Evolutionary conservation across 2,888 invertebrate species (phyloP), one percentile per base, ranked within the genome.

Genomic region (Thelaira solivaga): DNA sequence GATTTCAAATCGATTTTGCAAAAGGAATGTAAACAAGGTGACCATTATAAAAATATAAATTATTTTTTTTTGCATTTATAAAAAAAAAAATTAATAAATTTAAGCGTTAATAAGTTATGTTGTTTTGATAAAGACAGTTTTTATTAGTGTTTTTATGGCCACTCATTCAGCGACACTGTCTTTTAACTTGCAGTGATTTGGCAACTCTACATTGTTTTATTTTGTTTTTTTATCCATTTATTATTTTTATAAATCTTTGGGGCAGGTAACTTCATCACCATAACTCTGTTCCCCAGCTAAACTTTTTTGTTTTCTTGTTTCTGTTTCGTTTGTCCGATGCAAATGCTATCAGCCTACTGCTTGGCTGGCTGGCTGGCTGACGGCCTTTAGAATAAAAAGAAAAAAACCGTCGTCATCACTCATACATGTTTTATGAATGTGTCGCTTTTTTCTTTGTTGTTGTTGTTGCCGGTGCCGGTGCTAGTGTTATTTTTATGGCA

Each of bases 401-500:
- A 45, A 75, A 76, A 49, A 64, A 71, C 59, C 61, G 41, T 74
- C 73, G 45, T 64, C 73, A 74, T 78, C 74, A 74, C 74, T 74
- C 74, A 61, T 68, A 67, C 51, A 64, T 36, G 57, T 22, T 62
- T 57, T 59, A 76, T 74, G 57, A 39, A 55, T 47, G 75, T 72
- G 74, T 61, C 67, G 59, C 45, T 53, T 47, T 65, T 20, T 49
- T 64, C 22, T 11, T 43, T 67, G 26, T 36, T 59, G 13, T 53
- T 59, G 49, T 22, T 39, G n/a, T 45, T 29, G 47, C 13, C 65
- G 64, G 6, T 57, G 51, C 18, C 20, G 43, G 43, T 43, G 51
- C 18, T 11, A 20, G 43, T 43, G 20, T 39, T 39, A 7, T 39
- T 39, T 39, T 39, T 39, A 39, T 39, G 13, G 36, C 36, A 13